Base-by-base conservation (phyloP, 2,888 invertebrate species). In the Rutpela maculata region DNA sequence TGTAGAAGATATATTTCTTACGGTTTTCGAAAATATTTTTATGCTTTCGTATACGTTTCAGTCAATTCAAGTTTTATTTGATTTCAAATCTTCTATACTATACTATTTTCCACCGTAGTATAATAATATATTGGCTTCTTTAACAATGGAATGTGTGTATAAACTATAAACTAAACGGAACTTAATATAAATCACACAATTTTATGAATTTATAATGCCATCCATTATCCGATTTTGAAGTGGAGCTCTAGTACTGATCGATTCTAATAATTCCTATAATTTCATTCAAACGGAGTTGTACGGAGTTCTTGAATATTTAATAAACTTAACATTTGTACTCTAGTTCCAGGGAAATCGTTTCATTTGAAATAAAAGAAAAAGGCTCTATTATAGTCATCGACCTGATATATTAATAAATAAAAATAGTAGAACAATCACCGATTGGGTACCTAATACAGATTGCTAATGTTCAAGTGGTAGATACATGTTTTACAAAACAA, bases 271-370 rank as follows among this genome's bases (percentile, higher is more conserved):
- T 43, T 19, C 3, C 65, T 62, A n/a, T n/a, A 18, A n/a, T 38
- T 65, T 43, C 62, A 15, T 65, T 65, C 18, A 38, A 38, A 31
- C 15, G 35, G 18, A 63, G 38, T 43, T 19, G 18, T 43, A 65
- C 65, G 19, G 43, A n/a, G 18, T 11, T 43, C 12, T 15, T 65
- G 65, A 43, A 65, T 65, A 65, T 65, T 65, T 65, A 31, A 65
- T 43, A 15, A 12, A n/a, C 38, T 12, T 10, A 11, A 17, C 11
- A 43, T 38, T n/a, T 65, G 19, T 65, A 43, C 15, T 65, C 19
- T 17, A 65, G 19, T 65, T 65, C 43, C 43, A n/a, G n/a, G 6
- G n/a, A 50, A 50, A 50, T 50, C n/a, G 50, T n/a, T 50, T n/a
- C 0, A 50, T 43, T 15, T 15, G 50, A 50, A 43, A 50, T 50